Percentiles rank a stretch among this genome's conserved stretches.
These are phyloP conservation scores for Peucedramus taeniatus DNA, from an alignment of 2,113 vertebrate genomes.

Conservation along the genomic window DNA sequence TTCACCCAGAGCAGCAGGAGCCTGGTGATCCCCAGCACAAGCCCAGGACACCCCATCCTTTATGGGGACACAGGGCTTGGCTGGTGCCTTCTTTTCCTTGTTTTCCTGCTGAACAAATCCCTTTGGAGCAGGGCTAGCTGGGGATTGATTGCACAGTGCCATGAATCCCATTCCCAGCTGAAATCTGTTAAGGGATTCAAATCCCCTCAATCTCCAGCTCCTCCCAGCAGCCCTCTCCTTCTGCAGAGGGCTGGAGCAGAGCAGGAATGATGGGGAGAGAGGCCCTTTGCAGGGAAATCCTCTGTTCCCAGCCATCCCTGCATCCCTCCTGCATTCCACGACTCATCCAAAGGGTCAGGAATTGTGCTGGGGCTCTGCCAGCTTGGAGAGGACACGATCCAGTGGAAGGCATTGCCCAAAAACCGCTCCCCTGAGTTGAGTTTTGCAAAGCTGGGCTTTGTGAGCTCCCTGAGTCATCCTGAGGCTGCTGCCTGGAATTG, in stretches of 20 bases:
- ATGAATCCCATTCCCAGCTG: background rate
- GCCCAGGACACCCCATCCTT: rapidly evolving
- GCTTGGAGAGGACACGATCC: rapidly evolving
- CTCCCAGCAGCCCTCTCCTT: background rate
- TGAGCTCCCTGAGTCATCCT: background rate
- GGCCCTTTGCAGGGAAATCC: background rate
- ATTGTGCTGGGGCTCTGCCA: background rate
- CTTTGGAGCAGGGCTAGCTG: rapidly evolving
- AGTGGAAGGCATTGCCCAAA: background rate
- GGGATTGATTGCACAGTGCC: background rate
- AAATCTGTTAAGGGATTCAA: background rate
- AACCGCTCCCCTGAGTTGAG: background rate
- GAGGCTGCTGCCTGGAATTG: background rate
- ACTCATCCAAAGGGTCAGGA: rapidly evolving
- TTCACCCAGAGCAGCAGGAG: background rate
- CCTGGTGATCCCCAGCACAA: background rate
- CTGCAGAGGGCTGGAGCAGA: background rate
- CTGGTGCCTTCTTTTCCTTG: rapidly evolving
- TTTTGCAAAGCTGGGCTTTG: background rate
- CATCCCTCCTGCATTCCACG: background rate
- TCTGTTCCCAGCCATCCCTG: background rate
- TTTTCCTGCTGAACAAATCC: background rate
- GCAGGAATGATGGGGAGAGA: background rate
- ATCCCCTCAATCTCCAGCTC: background rate
- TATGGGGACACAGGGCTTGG: rapidly evolving